A percentile compares a stretch with the other conserved stretches of the same genome.
Conservation (phyloP, 2,888 invertebrate genomes). For the Plagodis pulveraria region DNA sequence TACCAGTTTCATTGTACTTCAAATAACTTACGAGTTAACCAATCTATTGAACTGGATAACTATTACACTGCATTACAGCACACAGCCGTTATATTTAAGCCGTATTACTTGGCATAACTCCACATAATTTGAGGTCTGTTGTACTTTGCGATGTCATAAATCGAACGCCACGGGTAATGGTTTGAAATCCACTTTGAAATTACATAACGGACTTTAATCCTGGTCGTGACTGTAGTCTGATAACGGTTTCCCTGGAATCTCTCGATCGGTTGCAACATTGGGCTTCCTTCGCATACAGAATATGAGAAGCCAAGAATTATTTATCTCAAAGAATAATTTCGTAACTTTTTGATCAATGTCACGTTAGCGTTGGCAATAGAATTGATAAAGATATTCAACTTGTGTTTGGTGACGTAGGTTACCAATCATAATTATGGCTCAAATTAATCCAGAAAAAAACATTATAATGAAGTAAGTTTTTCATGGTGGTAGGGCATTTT, state of each 20-base stretch:
- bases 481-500: too few species aligned
- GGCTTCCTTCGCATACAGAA: too few species aligned
- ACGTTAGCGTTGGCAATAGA: too few species aligned
- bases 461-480: too few species aligned
- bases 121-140: slow-evolving; percentile 43
- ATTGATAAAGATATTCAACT: too few species aligned
- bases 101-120: slow-evolving; percentile 21
- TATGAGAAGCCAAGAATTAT: too few species aligned
- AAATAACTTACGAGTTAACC: slow-evolving; percentile 17
- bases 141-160: slow-evolving; percentile 60
- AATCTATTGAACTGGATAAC: slow-evolving; percentile 24
- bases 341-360: too few species aligned
- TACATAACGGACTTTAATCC: slow-evolving; percentile 65
- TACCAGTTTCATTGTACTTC: slow-evolving; percentile 9
- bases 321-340: too few species aligned
- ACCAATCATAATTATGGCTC: too few species aligned
- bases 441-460: too few species aligned
- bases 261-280: slow-evolving; percentile 18
- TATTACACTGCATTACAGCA: slow-evolving; percentile 23
- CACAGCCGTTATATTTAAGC: slow-evolving; percentile 19
- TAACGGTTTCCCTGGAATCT: slow-evolving; percentile 39
- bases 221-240: slow-evolving; percentile 67
- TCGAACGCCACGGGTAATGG: slow-evolving; percentile 60
- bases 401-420: too few species aligned
- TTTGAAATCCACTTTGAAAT: slow-evolving; percentile 57